A percentile compares a stretch with the other conserved stretches of the same genome.
Conservation (phyloP, 2,888 invertebrate species). For the Cancer borealis region DNA sequence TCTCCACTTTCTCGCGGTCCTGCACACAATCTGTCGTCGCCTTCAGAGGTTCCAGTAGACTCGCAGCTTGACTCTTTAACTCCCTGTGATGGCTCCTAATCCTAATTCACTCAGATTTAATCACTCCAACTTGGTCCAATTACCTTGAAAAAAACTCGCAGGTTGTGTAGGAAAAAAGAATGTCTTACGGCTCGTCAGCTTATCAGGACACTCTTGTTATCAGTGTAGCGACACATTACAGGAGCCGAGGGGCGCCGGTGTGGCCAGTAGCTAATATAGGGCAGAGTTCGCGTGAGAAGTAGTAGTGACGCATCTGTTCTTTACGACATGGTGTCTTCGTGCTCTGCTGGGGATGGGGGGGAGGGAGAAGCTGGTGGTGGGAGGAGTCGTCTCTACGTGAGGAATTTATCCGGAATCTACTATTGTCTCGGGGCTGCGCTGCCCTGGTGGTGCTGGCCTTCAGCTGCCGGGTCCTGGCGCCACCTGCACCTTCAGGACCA, state of each 20-base stretch:
- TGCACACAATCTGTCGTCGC: slow-evolving; percentile 35
- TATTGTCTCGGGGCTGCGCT: slow-evolving; percentile 4
- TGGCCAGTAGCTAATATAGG: neutral
- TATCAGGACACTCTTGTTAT: neutral
- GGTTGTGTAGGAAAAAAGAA: neutral
- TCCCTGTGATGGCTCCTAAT: slow-evolving; percentile 25
- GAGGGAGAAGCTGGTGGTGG: neutral
- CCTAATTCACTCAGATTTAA: slow-evolving; percentile 27
- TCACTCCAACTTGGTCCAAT: neutral
- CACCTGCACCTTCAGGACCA: slow-evolving; percentile 13
- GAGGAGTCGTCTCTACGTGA: slow-evolving; percentile 38
- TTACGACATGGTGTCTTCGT: neutral
- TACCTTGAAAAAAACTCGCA: slow-evolving; percentile 6
- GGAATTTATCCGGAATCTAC: slow-evolving; percentile 35
- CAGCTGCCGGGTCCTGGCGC: neutral
- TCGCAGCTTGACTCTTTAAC: slow-evolving; percentile 30
- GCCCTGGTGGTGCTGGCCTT: neutral
- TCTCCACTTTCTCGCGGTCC: slow-evolving; percentile 41
- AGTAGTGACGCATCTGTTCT: slow-evolving; percentile 23
- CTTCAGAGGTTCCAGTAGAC: neutral
- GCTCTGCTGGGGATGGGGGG: neutral
- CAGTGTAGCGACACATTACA: slow-evolving; percentile 2
- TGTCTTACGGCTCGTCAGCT: neutral
- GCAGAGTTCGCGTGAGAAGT: neutral
- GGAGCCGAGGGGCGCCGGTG: neutral